Evolutionary conservation across 2,888 invertebrate species (phyloP).

Genomic region (Lumbricus terrestris): DNA sequence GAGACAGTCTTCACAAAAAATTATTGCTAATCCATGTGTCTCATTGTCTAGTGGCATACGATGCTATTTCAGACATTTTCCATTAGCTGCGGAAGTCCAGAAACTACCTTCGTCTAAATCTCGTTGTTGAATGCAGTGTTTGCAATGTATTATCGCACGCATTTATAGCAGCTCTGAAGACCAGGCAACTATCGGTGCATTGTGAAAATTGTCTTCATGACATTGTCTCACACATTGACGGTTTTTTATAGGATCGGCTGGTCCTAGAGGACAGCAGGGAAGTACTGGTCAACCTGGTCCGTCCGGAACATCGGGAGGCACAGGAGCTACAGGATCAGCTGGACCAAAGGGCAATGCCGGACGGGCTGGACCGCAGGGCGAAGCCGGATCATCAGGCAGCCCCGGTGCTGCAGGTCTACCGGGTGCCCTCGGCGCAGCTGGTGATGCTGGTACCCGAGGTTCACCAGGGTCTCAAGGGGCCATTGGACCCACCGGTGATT

Average conservation of each 20-base stretch:
- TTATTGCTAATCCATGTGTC: too few species aligned
- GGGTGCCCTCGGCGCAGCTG: conserved; percentile 18
- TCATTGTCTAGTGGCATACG: too few species aligned
- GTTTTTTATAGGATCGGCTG: neutral
- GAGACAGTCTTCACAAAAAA: too few species aligned
- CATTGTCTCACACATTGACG: neutral
- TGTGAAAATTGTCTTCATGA: neutral
- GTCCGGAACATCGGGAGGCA: conserved; percentile 26
- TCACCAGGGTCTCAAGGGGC: conserved; percentile 22
- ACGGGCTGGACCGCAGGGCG: conserved; percentile 19
- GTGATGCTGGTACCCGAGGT: conserved; percentile 20
- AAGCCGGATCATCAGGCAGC: conserved; percentile 22
- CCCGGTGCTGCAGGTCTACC: conserved; percentile 20
- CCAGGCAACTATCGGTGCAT: too few species aligned
- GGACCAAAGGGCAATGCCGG: conserved; percentile 30
- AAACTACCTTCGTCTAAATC: neutral
- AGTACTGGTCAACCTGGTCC: conserved; percentile 26
- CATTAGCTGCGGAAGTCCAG: neutral
- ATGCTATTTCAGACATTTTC: neutral
- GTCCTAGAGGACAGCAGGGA: conserved; percentile 21
- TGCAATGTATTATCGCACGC: neutral
- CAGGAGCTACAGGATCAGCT: conserved; percentile 19
- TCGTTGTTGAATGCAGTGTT: neutral
- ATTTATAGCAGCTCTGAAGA: neutral
- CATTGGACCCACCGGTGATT: conserved; percentile 5